phyloP scores from a whole-genome alignment of 2,113 vertebrate genomes.

The Gymnarchus niloticus region DNA sequence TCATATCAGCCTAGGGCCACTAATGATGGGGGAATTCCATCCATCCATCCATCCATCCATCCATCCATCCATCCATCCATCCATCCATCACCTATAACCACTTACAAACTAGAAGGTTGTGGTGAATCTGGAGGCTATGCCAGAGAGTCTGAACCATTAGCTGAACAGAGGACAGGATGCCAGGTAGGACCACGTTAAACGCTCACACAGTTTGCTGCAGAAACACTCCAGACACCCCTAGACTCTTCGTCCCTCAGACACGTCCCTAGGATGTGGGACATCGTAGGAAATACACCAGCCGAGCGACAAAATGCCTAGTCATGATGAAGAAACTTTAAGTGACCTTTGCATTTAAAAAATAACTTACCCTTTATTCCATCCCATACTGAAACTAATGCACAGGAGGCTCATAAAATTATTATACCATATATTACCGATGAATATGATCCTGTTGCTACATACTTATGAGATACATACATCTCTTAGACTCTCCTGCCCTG shows the following conservation, averaged over 20 bases:
- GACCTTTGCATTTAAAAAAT: not conserved
- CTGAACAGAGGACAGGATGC: no score
- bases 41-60: not conserved
- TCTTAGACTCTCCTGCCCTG: not conserved
- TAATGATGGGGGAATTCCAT: not conserved
- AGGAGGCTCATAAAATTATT: not conserved
- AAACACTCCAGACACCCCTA: not conserved
- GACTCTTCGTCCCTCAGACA: not conserved
- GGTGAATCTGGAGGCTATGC: not conserved
- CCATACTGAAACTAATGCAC: not conserved
- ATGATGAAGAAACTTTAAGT: not conserved
- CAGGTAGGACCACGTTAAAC: not conserved
- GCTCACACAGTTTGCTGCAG: not conserved
- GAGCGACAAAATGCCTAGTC: not conserved
- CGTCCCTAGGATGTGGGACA: not conserved
- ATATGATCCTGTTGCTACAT: not conserved
- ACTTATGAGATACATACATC: conserved; percentile 37
- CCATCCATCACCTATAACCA: not conserved
- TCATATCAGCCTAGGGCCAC: not conserved
- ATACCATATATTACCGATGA: not conserved
- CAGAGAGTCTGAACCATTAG: not conserved
- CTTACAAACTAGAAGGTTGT: not conserved
- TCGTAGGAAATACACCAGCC: not conserved
- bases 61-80: not conserved
- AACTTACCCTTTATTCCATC: not conserved